Conservation (phyloP, 2,888 invertebrate genomes). For the Erebia ligea region DNA sequence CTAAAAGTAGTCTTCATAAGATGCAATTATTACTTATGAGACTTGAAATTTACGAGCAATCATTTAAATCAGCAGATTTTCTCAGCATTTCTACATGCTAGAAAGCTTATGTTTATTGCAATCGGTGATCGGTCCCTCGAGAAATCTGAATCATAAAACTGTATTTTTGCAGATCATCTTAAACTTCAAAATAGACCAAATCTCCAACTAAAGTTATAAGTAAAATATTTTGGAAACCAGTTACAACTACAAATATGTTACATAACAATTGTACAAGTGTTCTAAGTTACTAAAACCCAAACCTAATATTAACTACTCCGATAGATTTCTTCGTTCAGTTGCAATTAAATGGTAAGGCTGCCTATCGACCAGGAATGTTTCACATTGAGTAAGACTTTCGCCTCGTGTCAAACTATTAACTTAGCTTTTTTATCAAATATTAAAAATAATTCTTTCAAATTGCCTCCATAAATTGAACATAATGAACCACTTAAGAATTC, state of each 20-base stretch:
- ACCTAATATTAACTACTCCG: background rate
- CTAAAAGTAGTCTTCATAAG: background rate
- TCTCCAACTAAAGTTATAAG: too few relatives aligned
- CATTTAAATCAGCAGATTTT: background rate
- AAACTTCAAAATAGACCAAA: too few relatives aligned
- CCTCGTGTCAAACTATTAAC: background rate
- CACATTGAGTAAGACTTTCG: background rate
- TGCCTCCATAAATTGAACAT: constrained; percentile 16
- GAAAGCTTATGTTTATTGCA: background rate
- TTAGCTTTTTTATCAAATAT: background rate
- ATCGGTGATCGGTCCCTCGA: background rate
- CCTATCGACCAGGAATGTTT: background rate
- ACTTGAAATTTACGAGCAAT: background rate
- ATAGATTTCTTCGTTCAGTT: background rate
- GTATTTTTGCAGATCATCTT: too few relatives aligned
- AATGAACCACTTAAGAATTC: constrained; percentile 20
- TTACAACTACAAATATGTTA: background rate
- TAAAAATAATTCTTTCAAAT: constrained; percentile 9
- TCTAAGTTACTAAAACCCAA: background rate
- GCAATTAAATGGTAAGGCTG: background rate
- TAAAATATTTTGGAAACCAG: background rate
- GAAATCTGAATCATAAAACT: too few relatives aligned
- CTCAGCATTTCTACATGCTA: background rate
- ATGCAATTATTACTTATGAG: constrained; percentile 1
- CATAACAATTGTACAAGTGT: background rate